Base-by-base conservation (phyloP, 2,888 invertebrate genomes). In the Philereme transversata region DNA sequence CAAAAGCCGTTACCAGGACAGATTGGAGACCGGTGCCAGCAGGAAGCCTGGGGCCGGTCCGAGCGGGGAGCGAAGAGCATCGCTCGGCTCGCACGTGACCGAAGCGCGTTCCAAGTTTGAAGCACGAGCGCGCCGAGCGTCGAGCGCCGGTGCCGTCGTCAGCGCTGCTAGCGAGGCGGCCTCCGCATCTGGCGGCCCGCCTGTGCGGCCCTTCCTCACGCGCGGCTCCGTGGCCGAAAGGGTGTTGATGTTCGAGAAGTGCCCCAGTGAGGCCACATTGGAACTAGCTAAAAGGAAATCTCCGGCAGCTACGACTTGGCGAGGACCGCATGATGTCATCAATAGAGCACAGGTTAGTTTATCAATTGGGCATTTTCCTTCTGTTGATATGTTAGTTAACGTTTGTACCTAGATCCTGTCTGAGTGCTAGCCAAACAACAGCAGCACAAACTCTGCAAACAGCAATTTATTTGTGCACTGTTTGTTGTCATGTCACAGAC, bases 161-260 rank as follows among this genome's bases (percentile, higher is more conserved):
- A 87, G 86, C 46, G 78, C 84, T 35, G 77, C 84, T 52, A 96
- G 97, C 5, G 90, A 88, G 62, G 69, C 88, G 51, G 84, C 87
- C 51, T 78, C 88, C 49, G 78, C 70, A 8, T 65, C 82, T 34
- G 90, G 86, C 44, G 78, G 83, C 35, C 79, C 86, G 53, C 97
- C 97, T 5, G 96, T 97, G 59, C 93, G 97, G 53, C 97, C 97
- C 10, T 97, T 97, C 86, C 93, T 97, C 56, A 97, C 97, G 46
- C 94, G 97, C 62, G 98, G 97, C 34, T 97, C 97, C 5, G 98
- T 98, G 4, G 97, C 97, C 34, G 98, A 98, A 81, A 93, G 97
- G 51, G 97, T 97, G 67, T 94, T 97, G 68, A 97, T 97, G 87
- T 98, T 98, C 83, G 98, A 98, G 87, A 95, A 96, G 84, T 97